Conservation (phyloP, 1,140 invertebrate species). For the Coptotermes formosanus region DNA sequence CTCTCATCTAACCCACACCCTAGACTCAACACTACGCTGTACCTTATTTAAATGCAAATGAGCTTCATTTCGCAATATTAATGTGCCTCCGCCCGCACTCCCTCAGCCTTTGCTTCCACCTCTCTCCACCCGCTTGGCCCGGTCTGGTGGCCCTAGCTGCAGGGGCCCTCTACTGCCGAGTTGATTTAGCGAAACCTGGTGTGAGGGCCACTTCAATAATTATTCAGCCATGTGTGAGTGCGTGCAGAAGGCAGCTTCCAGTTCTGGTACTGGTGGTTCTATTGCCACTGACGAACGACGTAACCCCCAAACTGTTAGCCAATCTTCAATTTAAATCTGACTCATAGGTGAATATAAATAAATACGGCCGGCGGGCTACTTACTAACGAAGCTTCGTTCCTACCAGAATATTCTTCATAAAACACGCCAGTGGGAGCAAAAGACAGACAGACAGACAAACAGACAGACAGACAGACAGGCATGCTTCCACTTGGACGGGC, state of each 20-base stretch:
- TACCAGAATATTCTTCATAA: no score
- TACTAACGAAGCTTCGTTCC: no score
- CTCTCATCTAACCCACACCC: constrained; percentile 44
- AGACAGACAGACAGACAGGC: no score
- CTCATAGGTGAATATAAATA: neutral
- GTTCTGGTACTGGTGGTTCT: neutral
- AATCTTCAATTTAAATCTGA: constrained; percentile 12
- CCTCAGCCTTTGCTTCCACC: constrained; percentile 39
- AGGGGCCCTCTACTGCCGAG: neutral
- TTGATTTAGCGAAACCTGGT: constrained; percentile 29
- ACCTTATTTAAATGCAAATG: constrained; percentile 86
- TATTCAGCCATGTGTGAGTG: constrained; percentile 30
- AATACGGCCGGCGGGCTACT: neutral
- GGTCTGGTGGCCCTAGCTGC: neutral
- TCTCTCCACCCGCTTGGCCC: neutral
- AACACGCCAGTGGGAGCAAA: no score
- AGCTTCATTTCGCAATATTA: constrained; percentile 85
- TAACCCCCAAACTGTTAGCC: neutral
- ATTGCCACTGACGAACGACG: neutral
- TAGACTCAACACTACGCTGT: constrained; percentile 15
- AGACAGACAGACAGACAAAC: no score
- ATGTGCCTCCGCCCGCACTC: constrained; percentile 55
- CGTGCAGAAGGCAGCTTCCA: neutral
- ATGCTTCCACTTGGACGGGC: no score
- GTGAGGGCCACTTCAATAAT: constrained; percentile 26